Evolutionary conservation across 2,888 invertebrate genomes (phyloP), one percentile per base, ranked within the genome.

Genomic region (Ctena decussata): DNA sequence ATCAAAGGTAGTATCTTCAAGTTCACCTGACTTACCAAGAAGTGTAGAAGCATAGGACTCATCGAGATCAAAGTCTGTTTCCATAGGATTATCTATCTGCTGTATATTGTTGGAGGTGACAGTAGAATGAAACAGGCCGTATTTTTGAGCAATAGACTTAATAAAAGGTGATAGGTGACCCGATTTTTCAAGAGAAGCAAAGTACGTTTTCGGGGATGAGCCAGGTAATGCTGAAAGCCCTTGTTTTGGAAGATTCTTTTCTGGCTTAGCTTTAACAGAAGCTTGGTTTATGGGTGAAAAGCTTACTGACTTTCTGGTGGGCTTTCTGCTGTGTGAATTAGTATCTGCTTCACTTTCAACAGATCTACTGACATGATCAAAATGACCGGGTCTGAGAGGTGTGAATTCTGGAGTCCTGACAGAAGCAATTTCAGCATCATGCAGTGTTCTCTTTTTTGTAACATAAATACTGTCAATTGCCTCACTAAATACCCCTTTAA

Each of bases 111-210:
- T 11, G 11, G 35, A 5, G 12, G 65, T 35, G 18, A 18, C 35
- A 35, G 65, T 21, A 32, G 35, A 30, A 39, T 84, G 76, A 76
- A 90, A 88, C 21, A 91, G 78, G 21, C 85, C 71, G 57, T 92
- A 92, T 32, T 86, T 86, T 11, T 85, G 74, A 24, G 89, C 90
- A 78, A 91, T 90, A n/a, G 87, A 81, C 65, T 79, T 86, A 15
- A 92, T 90, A 72, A 87, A 90, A 12, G 89, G 92, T 18, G 92
- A 90, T n/a, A 91, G 83, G 53, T 88, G 76, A 24, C 89, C 90
- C 57, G 86, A 76, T 30, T 80, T 77, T 35, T 88, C 89, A n/a
- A 91, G 85, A 18, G 87, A 80, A 8, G 86, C 82, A 46, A 92
- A 77, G 80, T 91, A 90, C 1, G 87, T 86, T 12, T 35, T 65